Evolutionary conservation across 2,888 invertebrate genomes (phyloP), one percentile per base, ranked within the genome.

Genomic region (Iphiclides podalirius): DNA sequence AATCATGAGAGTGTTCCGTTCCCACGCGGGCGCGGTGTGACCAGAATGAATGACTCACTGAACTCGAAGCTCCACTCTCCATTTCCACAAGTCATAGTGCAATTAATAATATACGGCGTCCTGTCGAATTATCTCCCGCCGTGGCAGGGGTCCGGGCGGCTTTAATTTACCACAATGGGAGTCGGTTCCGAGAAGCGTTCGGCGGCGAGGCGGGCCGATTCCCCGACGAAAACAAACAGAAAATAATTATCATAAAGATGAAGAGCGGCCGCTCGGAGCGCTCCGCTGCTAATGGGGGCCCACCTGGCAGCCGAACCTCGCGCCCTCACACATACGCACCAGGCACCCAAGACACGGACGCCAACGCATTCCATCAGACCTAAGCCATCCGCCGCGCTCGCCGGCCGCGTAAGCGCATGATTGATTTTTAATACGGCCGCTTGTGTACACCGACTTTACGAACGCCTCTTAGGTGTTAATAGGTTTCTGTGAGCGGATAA

Each of bases 211-310:
- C 84, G 85, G 83, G 78, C 76, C 84, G 86, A 85, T 84, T 82
- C 84, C 79, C 81, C 79, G 82, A 81, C 85, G 86, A 88, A 88
- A 88, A 88, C 88, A 87, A 88, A 88, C 87, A 88, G 83, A 85
- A 87, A 88, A 87, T 88, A 87, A 88, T 88, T 88, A 88, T 86
- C 87, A 87, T 87, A 87, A 88, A 87, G 87, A 88, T 87, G 87
- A 88, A 87, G 85, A 85, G 86, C 80, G 84, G 79, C 87, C 87
- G 87, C 84, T n/a, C n/a, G n/a, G n/a, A n/a, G n/a, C n/a, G n/a
- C n/a, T n/a, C n/a, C n/a, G n/a, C n/a, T 83, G 82, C 83, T 86
- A 85, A 85, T 85, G 85, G 84, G 78, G 68, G 83, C 77, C 86
- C 86, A 84, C 85, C 85, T 85, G 86, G 87, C 84, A 75, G 80